Percentiles rank a stretch among this genome's conserved stretches.
Conservation (phyloP, 2,888 invertebrate species). For the Phengaris alcon region DNA sequence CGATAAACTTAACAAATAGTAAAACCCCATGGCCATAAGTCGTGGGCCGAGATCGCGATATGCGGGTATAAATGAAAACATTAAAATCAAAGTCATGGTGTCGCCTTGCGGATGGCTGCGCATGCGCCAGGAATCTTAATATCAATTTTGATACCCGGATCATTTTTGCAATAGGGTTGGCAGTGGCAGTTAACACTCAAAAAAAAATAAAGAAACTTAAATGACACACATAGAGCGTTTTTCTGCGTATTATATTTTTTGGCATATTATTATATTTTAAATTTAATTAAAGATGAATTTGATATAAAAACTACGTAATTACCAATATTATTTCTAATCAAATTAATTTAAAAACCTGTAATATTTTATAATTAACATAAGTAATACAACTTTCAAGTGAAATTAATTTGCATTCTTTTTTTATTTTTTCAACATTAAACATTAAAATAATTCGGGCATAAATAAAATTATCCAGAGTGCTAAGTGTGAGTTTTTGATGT, state of each 20-base stretch:
- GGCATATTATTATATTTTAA: too few relatives aligned
- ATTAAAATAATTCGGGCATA: not conserved
- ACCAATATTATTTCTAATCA: not conserved
- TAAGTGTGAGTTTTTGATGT: too few relatives aligned
- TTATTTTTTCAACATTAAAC: not conserved
- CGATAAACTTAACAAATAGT: not conserved
- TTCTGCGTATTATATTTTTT: too few relatives aligned
- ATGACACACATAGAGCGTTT: too few relatives aligned
- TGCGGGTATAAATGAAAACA: constrained; percentile 42
- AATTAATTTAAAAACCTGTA: not conserved
- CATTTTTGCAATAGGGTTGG: constrained; percentile 44
- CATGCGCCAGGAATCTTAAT: constrained; percentile 54
- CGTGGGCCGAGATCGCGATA: constrained; percentile 33
- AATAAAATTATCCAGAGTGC: not conserved
- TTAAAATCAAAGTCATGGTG: constrained; percentile 41
- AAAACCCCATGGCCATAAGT: not conserved
- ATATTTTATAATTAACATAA: not conserved
- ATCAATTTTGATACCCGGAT: constrained; percentile 42
- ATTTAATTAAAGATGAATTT: too few relatives aligned
- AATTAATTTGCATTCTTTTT: not conserved
- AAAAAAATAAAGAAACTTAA: not conserved
- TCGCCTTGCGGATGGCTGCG: constrained; percentile 43
- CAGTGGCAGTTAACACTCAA: not conserved
- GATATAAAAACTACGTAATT: not conserved
- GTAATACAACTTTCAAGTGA: not conserved